Evolutionary conservation across 2,113 vertebrate species (phyloP).

Genomic region (Lepus timidus): DNA sequence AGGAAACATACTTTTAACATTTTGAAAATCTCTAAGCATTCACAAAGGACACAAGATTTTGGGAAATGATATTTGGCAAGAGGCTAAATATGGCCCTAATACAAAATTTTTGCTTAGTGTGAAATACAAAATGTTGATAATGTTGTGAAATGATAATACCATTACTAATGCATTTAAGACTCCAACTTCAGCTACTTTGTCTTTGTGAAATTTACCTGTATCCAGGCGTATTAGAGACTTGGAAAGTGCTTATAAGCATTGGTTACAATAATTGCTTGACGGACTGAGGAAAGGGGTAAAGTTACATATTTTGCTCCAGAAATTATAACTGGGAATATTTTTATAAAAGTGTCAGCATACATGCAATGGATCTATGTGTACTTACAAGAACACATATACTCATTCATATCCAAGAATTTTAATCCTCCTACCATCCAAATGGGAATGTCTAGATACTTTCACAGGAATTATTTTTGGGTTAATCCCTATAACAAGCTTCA

Average conservation of each 20-base stretch:
- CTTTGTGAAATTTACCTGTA: background rate
- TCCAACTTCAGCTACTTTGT: background rate
- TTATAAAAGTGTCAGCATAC: background rate
- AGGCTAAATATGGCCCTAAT: background rate
- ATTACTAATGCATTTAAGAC: background rate
- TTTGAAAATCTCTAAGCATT: background rate
- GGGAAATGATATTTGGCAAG: background rate
- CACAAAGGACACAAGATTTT: background rate
- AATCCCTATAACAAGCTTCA: background rate
- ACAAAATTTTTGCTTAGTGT: conserved; percentile 28
- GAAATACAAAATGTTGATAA: background rate
- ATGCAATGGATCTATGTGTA: background rate
- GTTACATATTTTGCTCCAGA: background rate
- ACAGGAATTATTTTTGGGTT: background rate
- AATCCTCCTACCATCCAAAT: background rate
- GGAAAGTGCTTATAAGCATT: background rate
- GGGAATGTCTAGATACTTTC: background rate
- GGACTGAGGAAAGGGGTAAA: background rate
- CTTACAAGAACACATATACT: background rate
- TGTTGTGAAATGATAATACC: background rate
- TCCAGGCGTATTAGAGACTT: background rate
- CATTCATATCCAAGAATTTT: background rate
- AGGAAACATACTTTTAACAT: background rate
- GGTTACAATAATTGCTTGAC: background rate
- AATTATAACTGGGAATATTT: background rate